phyloP scores from a whole-genome alignment of 2,888 invertebrate species.

The Augiades crinisus region DNA sequence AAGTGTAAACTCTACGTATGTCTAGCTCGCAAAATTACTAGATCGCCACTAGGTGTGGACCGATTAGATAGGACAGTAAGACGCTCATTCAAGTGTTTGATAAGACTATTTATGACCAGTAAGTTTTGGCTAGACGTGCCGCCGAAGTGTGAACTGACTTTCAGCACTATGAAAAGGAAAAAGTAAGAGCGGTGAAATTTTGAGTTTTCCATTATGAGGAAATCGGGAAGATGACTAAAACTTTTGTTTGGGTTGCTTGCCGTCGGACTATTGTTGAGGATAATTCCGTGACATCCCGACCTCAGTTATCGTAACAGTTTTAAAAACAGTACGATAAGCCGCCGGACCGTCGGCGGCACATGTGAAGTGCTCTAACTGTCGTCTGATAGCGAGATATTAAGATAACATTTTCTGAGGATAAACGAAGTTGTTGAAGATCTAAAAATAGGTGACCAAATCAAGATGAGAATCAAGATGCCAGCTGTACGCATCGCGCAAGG shows the following conservation, averaged over 20 bases:
- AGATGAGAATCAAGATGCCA: conserved; percentile 99
- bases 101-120: conserved; percentile 70
- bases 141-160: conserved; percentile 50
- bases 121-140: conserved; percentile 57
- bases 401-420: conserved; percentile 68
- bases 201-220: conserved; percentile 46
- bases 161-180: conserved; percentile 73
- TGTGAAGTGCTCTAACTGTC: conserved; percentile 74
- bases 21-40: conserved; percentile 55
- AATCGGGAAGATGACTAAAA: conserved; percentile 62
- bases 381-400: conserved; percentile 58
- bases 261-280: conserved; percentile 65
- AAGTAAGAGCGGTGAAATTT: conserved; percentile 51
- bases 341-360: conserved; percentile 75
- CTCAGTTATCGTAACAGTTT: conserved; percentile 65
- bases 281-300: conserved; percentile 58
- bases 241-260: conserved; percentile 46
- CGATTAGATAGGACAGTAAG: conserved; percentile 74
- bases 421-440: conserved; percentile 69
- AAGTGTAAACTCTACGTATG: conserved; percentile 55
- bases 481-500: conserved; percentile 98
- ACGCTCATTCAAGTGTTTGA: conserved; percentile 73
- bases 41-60: conserved; percentile 69
- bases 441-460: conserved; percentile 84
- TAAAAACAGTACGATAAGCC: conserved; percentile 66